Evolutionary conservation across 2,113 vertebrate genomes (phyloP).

Genomic region (Chitala chitala): DNA sequence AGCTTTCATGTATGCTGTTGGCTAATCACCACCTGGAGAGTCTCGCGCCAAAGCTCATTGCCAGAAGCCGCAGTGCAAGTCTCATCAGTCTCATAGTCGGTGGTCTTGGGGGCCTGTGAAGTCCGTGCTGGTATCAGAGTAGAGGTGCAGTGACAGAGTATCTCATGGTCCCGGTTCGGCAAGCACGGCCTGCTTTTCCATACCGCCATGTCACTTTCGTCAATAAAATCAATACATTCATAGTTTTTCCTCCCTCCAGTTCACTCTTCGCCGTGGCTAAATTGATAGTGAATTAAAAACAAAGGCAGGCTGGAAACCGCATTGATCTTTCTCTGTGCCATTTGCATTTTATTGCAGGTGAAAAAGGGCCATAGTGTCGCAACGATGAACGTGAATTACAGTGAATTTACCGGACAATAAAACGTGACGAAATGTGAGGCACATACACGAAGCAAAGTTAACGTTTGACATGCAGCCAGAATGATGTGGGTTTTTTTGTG

Average conservation of each 20-base stretch:
- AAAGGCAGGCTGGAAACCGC: slow-evolving; percentile 22
- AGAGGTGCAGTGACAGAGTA: slow-evolving; percentile 35
- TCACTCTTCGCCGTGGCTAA: slow-evolving; percentile 21
- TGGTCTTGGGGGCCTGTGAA: slow-evolving; percentile 23
- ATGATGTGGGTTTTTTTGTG: background rate
- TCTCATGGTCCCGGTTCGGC: slow-evolving; percentile 8
- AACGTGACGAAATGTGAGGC: no score
- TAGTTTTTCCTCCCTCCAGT: slow-evolving; percentile 30
- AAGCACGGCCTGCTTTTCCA: slow-evolving; percentile 25
- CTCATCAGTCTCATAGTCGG: slow-evolving; percentile 32
- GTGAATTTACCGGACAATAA: background rate
- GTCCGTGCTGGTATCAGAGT: slow-evolving; percentile 20
- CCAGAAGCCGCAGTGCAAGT: slow-evolving; percentile 13
- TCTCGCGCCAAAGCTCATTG: slow-evolving; percentile 44
- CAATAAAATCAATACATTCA: slow-evolving; percentile 35
- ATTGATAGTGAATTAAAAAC: slow-evolving; percentile 31
- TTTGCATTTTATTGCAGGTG: slow-evolving; percentile 24
- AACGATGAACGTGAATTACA: background rate
- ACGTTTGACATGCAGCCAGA: background rate
- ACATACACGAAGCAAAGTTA: no score
- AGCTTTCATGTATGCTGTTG: slow-evolving; percentile 14
- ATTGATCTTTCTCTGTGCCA: slow-evolving; percentile 19
- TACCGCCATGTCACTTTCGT: slow-evolving; percentile 31
- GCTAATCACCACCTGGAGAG: slow-evolving; percentile 22
- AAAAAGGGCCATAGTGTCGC: background rate